These are phyloP conservation scores for Parotia lawesii DNA, from an alignment of 2,113 vertebrate genomes.

Conservation along the genomic window DNA sequence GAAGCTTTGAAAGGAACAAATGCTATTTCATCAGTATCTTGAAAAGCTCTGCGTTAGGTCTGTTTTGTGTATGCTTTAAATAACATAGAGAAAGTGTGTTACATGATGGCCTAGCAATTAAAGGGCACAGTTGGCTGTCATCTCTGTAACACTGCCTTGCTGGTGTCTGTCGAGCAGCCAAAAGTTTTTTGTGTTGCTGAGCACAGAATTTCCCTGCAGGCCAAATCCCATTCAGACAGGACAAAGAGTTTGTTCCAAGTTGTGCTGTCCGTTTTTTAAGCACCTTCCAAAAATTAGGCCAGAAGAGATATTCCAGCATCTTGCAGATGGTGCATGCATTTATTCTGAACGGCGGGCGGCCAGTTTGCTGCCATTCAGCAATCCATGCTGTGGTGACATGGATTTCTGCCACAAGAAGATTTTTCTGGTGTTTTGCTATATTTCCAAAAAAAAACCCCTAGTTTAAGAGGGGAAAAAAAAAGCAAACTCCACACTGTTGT, in stretches of 20 bases:
- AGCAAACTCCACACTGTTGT: neutral
- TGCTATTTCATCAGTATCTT: neutral
- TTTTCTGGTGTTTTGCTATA: neutral
- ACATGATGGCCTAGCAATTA: neutral
- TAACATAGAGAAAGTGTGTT: neutral
- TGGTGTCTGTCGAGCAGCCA: neutral
- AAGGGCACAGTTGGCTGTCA: neutral
- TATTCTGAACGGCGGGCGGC: neutral
- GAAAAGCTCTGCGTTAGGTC: neutral
- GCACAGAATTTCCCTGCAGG: neutral
- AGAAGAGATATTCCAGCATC: neutral
- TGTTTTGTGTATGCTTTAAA: neutral
- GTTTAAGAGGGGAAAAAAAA: neutral
- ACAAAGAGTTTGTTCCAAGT: neutral
- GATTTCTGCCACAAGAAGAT: neutral
- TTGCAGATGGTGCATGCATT: neutral
- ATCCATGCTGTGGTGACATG: neutral
- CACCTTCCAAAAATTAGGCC: neutral
- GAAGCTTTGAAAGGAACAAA: constrained; percentile 31
- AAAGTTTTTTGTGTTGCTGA: neutral
- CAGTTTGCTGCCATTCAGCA: neutral
- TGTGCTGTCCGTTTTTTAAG: neutral
- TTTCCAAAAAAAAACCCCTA: neutral
- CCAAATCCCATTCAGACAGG: neutral
- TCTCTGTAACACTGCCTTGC: neutral